Percentiles rank a stretch among this genome's conserved stretches.
These are phyloP conservation scores for Bursaphelenchus okinawaensis DNA, from an alignment of 2,888 invertebrate genomes.

Conservation along the genomic window DNA sequence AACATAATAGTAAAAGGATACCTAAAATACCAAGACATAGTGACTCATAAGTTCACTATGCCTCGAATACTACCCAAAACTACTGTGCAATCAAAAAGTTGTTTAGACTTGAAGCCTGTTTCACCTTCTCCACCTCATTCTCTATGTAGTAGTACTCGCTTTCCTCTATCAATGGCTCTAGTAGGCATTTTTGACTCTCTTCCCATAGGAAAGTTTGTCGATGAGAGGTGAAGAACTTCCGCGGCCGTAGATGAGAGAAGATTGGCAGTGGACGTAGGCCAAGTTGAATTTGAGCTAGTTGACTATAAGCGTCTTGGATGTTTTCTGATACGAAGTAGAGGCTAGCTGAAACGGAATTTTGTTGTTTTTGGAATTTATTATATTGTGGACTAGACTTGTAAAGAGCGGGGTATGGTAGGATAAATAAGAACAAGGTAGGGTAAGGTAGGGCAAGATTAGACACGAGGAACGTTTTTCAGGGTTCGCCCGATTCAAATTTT, in stretches of 20 bases:
- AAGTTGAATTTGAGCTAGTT: constrained; percentile 13
- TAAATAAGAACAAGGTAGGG: neutral
- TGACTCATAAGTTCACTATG: too few relatives aligned
- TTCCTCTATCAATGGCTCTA: neutral
- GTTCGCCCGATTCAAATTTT: too few relatives aligned
- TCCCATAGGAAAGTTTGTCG: constrained; percentile 13
- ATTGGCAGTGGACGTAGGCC: constrained; percentile 18
- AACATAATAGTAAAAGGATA: too few relatives aligned
- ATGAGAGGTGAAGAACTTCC: constrained; percentile 4
- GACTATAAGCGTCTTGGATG: constrained; percentile 18
- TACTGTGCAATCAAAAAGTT: neutral
- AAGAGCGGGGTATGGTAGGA: too few relatives aligned
- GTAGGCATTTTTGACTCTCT: constrained; percentile 11
- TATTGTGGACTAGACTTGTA: too few relatives aligned
- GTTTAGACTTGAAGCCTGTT: neutral
- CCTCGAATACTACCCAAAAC: too few relatives aligned
- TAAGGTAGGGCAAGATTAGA: too few relatives aligned
- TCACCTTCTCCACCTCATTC: neutral
- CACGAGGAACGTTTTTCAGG: too few relatives aligned
- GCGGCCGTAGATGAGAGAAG: constrained; percentile 17
- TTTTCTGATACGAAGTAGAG: constrained; percentile 21
- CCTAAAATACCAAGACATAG: too few relatives aligned
- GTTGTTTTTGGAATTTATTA: too few relatives aligned
- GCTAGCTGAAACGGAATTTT: too few relatives aligned
- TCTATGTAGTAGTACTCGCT: neutral